A percentile compares a stretch with the other conserved stretches of the same genome.
Evolutionary conservation across 2,113 vertebrate genomes (phyloP).

Genomic region (Salvelinus sp.): DNA sequence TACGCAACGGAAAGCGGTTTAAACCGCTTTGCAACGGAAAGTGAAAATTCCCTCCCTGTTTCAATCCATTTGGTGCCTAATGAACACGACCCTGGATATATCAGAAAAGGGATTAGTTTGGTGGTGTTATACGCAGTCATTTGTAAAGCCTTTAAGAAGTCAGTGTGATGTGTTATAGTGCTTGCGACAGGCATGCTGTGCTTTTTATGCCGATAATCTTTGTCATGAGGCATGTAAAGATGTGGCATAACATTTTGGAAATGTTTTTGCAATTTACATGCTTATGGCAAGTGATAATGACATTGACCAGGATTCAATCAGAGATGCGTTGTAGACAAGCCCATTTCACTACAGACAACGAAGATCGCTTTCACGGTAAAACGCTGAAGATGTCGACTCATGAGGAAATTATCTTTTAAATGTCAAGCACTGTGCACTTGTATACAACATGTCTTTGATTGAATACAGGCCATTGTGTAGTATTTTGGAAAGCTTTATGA

Average conservation of each 20-base stretch:
- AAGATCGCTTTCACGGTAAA: neutral
- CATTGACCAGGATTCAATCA: neutral
- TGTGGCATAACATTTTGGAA: neutral
- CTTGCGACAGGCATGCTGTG: neutral
- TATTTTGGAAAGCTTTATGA: neutral
- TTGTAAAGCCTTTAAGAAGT: constrained; percentile 7
- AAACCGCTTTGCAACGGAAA: too few relatives aligned
- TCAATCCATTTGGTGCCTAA: too few relatives aligned
- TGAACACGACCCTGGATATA: neutral
- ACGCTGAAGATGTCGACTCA: too few relatives aligned
- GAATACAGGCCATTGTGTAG: neutral
- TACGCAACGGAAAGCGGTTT: too few relatives aligned
- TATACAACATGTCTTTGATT: too few relatives aligned
- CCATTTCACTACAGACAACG: neutral
- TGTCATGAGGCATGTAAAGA: neutral
- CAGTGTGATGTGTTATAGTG: neutral
- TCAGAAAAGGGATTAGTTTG: neutral
- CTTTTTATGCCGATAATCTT: neutral
- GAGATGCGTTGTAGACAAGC: neutral
- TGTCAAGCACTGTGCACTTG: too few relatives aligned
- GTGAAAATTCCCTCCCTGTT: too few relatives aligned
- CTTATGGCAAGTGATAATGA: constrained; percentile 6
- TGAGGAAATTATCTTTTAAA: too few relatives aligned
- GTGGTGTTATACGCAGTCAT: neutral
- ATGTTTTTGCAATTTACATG: neutral